Base-by-base conservation (phyloP, 2,797 vertebrate species). In the Epinephelus coioides region DNA sequence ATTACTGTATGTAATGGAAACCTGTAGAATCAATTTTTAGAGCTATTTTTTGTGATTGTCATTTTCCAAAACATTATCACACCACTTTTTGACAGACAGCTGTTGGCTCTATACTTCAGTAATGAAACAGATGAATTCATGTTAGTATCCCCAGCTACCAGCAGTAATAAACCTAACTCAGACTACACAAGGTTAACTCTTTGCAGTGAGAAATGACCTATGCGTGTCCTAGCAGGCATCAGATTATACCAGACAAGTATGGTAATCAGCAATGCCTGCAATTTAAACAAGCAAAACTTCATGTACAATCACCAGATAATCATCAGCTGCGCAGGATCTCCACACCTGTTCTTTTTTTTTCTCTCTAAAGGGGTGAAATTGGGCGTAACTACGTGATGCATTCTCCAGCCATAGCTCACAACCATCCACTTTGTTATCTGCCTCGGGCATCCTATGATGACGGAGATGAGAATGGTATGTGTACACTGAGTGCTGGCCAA, bases 401-500 rank as follows among this genome's bases (percentile, higher is more conserved):
- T 69, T 70, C 57, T 59, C 25, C 34, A 64, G 21, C 69, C 56
- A 34, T 25, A 15, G 43, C 40, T 50, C 47, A 72, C 8, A 50
- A 57, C 73, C 59, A 47, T 47, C 62, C 43, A 6, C 15, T 65
- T 56, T 19, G 43, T 50, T 46, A 18, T 81, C 46, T 60, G 75
- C 83, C 65, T 53, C 9, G 0, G 83, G 76, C 77, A 19, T 61
- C 27, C 63, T 30, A 6, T 23, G 23, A 27, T 82, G 87, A 79
- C 8, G 38, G 34, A 49, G 27, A 55, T 40, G 13, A 19, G 30
- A 74, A 81, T 75, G 30, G 11, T 56, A 54, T 57, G 23, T n/a
- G 50, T 62, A 73, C 57, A 27, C 13, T 44, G 27, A 30, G 64
- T 70, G 23, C 34, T 56, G 12, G 18, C 62, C 54, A 63, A 50